Conservation (phyloP, 2,888 invertebrate species). For the Venusia cambrica region DNA sequence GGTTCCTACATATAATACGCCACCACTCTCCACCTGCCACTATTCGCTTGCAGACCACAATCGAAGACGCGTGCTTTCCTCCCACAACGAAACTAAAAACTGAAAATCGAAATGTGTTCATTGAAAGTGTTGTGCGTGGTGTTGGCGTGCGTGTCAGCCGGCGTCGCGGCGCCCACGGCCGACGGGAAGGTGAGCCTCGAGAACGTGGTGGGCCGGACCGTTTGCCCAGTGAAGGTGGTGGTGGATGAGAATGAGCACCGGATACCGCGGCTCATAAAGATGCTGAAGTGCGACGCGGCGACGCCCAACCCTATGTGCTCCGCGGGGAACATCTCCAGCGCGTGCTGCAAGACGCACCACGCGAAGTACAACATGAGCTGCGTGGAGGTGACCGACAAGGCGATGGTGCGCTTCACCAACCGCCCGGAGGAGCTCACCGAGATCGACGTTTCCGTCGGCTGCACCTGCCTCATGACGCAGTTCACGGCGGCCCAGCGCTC, state of each 20-base stretch:
- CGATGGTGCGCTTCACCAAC: constrained; percentile 53
- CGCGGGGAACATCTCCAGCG: constrained; percentile 45
- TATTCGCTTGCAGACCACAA: constrained; percentile 20
- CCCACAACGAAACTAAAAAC: background rate
- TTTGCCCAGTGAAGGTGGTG: constrained; percentile 60
- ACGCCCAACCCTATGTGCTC: constrained; percentile 55
- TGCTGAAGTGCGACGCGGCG: constrained; percentile 55
- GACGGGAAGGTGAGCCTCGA: constrained; percentile 39
- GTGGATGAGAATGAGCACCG: constrained; percentile 52
- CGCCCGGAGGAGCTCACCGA: constrained; percentile 28
- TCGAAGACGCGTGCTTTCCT: constrained; percentile 16
- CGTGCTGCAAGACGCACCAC: constrained; percentile 62
- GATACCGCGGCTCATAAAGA: constrained; percentile 63
- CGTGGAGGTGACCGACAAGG: constrained; percentile 64
- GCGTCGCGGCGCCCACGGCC: constrained; percentile 23
- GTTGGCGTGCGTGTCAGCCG: constrained; percentile 26
- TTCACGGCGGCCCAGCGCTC: constrained; percentile 35
- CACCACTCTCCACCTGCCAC: constrained; percentile 22
- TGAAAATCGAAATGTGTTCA: constrained; percentile 9
- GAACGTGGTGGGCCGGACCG: constrained; percentile 54
- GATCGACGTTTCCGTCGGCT: constrained; percentile 61
- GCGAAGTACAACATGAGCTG: constrained; percentile 54
- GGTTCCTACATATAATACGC: constrained; percentile 14
- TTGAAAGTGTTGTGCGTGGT: constrained; percentile 25
- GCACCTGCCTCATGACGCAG: constrained; percentile 62